phyloP scores from a whole-genome alignment of 1,140 invertebrate genomes.

The Pseudoatta argentina region DNA sequence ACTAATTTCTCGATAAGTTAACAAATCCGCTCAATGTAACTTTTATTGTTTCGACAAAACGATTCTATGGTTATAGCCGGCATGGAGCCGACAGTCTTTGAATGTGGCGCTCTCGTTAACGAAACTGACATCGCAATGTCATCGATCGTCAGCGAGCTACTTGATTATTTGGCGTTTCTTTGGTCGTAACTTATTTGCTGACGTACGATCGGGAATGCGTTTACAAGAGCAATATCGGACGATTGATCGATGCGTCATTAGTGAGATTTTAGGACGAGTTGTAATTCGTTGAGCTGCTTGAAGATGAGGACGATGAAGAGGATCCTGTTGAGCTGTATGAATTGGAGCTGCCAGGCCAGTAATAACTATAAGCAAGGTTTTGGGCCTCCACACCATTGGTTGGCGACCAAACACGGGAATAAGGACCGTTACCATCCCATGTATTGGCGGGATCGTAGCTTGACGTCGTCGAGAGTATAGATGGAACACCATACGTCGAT shows the following conservation, averaged over 20 bases:
- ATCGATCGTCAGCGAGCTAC: slow-evolving; percentile 41
- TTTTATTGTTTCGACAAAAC: slow-evolving; percentile 8
- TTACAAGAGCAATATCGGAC: slow-evolving; percentile 19
- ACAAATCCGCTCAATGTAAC: slow-evolving; percentile 5
- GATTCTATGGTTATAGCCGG: slow-evolving; percentile 26
- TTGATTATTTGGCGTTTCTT: slow-evolving; percentile 76
- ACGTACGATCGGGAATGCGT: slow-evolving; percentile 40
- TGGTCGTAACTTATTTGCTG: slow-evolving; percentile 68
- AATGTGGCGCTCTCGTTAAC: slow-evolving; percentile 18
- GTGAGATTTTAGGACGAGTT: slow-evolving; percentile 16
- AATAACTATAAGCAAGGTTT: slow-evolving; percentile 92
- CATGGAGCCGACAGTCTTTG: slow-evolving; percentile 44
- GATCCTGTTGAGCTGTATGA: slow-evolving; percentile 84
- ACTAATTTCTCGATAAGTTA: slow-evolving; percentile 28
- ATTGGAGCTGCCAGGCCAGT: slow-evolving; percentile 87
- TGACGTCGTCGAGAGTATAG: slow-evolving; percentile 88
- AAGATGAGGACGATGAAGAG: slow-evolving; percentile 86
- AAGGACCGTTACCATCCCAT: slow-evolving; percentile 91
- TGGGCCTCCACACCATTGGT: slow-evolving; percentile 86
- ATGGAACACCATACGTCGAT: slow-evolving; percentile 88
- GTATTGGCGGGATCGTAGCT: slow-evolving; percentile 84
- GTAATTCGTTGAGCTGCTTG: slow-evolving; percentile 85
- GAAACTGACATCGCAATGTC: slow-evolving; percentile 2
- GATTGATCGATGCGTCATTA: slow-evolving; percentile 65
- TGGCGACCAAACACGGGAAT: slow-evolving; percentile 91